These are phyloP conservation scores for Malurus melanocephalus DNA, from an alignment of 2,113 vertebrate genomes.

Conservation along the genomic window DNA sequence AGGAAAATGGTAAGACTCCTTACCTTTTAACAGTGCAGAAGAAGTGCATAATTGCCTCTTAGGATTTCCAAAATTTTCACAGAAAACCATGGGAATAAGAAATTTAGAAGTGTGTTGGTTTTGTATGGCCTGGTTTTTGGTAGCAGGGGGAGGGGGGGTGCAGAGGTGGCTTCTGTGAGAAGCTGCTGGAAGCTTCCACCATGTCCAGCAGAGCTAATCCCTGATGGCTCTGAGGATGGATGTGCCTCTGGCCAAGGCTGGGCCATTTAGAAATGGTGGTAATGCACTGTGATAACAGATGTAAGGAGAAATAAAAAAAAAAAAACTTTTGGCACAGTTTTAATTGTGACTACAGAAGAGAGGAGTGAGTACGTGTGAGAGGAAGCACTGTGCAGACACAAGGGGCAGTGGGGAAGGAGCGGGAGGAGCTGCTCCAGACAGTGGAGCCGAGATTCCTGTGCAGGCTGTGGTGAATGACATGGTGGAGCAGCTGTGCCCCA, in stretches of 20 bases:
- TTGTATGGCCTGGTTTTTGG: background rate
- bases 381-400: fast-evolving
- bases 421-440: fast-evolving
- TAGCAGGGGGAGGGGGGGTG: too few species aligned
- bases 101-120: background rate
- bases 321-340: background rate
- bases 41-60: background rate
- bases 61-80: background rate
- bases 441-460: fast-evolving
- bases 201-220: fast-evolving
- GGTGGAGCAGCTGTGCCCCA: background rate
- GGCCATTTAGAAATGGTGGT: background rate
- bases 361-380: background rate
- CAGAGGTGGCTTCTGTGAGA: background rate
- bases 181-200: background rate
- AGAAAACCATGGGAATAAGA: background rate
- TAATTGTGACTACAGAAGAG: too few species aligned
- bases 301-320: background rate
- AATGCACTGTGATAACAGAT: fast-evolving
- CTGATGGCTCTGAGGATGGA: background rate
- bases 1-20: background rate
- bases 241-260: background rate
- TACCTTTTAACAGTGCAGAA: background rate
- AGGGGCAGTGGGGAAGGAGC: background rate
- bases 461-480: fast-evolving